Base-by-base conservation (phyloP, 2,797 vertebrate species). In the Fringilla coelebs region DNA sequence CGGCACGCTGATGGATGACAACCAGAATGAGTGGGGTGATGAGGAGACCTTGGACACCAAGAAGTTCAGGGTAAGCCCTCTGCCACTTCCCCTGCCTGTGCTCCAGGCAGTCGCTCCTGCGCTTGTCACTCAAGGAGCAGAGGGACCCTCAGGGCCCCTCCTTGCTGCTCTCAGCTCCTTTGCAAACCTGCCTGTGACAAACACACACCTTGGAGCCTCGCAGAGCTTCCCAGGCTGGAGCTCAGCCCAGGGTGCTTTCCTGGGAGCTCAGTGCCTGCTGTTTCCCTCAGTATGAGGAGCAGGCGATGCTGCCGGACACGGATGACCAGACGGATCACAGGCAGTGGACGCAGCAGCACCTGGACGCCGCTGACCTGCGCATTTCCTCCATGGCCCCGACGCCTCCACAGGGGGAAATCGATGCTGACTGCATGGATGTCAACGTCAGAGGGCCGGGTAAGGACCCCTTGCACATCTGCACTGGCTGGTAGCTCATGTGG, bases 301-400 rank as follows among this genome's bases (percentile, higher is more conserved):
- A 99, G 40, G 98, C 98, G 7, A 98, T 99, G 73, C 97, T 99
- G 60, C 98, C 98, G 0, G 98, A 99, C 76, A 95, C 97, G 22
- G 98, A 98, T 1, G 98, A 99, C 85, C 99, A 99, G 98, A 98
- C 98, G 0, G 99, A 99, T 95, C 99, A 99, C 97, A 98, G 99
- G 51, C 99, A 99, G 97, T 99, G 99, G 99, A 99, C 99, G 0
- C 99, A 99, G 97, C 99, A 99, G 98, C 99, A 99, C 97, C 97
- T 99, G 96, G 99, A 99, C 0, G 99, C 99, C 0, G 99, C 99
- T 0, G 99, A 99, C 96, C 97, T 99, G 80, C 99, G 99, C 28
- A 98, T 99, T 72, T 98, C 99, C 9, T 99, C 99, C 93, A 99
- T 99, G 89, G 99, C 99, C 3, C 99, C 99, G 11, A 99, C 99